These are phyloP conservation scores for Tubulanus polymorphus DNA, from an alignment of 2,888 invertebrate genomes.

Conservation along the genomic window DNA sequence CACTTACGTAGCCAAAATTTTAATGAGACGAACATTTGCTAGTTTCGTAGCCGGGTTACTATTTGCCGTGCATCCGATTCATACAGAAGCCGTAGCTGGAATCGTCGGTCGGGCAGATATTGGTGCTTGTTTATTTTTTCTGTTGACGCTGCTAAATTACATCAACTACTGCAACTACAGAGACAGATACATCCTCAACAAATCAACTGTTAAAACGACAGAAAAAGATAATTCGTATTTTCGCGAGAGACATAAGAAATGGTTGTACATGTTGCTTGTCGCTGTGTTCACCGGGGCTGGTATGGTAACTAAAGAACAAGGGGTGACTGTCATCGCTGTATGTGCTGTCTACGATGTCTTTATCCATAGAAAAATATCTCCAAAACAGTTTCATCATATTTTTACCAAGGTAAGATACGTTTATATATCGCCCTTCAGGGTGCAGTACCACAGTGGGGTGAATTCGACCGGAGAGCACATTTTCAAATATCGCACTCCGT, in stretches of 20 bases:
- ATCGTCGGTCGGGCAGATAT: conserved; percentile 89
- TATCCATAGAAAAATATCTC: conserved; percentile 55
- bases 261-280: conserved; percentile 63
- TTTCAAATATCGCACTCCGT: no score
- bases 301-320: conserved; percentile 92
- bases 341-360: conserved; percentile 85
- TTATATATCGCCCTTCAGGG: no score
- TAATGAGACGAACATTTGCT: conserved; percentile 52
- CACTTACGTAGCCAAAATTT: conserved; percentile 66
- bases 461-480: no score
- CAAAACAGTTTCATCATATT: conserved; percentile 26
- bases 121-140: conserved; percentile 84
- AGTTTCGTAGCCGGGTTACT: conserved; percentile 72
- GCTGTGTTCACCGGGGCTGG: conserved; percentile 71
- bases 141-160: conserved; percentile 82
- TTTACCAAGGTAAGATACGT: conserved; percentile 36
- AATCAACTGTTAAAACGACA: no score
- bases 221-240: no score
- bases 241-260: conserved; percentile 49
- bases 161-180: conserved; percentile 53
- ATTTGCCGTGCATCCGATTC: conserved; percentile 93
- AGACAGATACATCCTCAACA: conserved; percentile 8
- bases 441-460: no score
- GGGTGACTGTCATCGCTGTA: conserved; percentile 83
- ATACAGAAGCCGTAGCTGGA: conserved; percentile 91